Base-by-base conservation (phyloP, 1,140 invertebrate species). In the Aphis craccivora region DNA sequence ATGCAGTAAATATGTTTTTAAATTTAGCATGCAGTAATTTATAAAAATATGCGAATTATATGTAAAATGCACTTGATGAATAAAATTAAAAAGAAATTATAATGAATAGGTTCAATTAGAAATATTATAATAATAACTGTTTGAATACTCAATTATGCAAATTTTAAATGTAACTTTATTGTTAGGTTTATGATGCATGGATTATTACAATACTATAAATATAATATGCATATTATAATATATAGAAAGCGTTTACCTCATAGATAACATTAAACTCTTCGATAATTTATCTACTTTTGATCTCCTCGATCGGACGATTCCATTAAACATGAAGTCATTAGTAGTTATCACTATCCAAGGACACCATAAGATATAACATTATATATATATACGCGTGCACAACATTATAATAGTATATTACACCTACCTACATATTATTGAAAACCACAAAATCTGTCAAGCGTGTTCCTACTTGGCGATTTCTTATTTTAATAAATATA, bases 71-170 rank as follows among this genome's bases (percentile, higher is more conserved):
- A 40, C 37, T 84, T 30, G 23, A 84, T 43, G 37, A 84, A 84
- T 84, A 84, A 25, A 84, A 84, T 40, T 84, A 84, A 84, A 83
- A 84, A 84, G 23, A 40, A 84, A 84, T 83, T 83, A 83, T 83
- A 83, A 83, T 37, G 30, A 4, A 83, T 83, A 83, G 35, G 35
- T 83, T 23, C 2, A 83, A 37, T 83, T 83, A 9, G 35, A 83
- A 37, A 83, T 83, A 83, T 83, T 83, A 76, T 53, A 53, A 53
- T n/a, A n/a, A 76, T n/a, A n/a, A 6, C 18, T 40, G 35, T 37
- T 37, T 81, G 35, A 83, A 20, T 40, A 37, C 35, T 83, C 6
- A 83, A 40, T 37, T 37, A 40, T 83, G 37, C 40, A 22, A 83
- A 83, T n/a, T n/a, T n/a, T 14, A 30, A 67, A 67, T 4, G 30